Percentiles rank a stretch among this genome's conserved stretches.
These are phyloP conservation scores for Argya squamiceps DNA, from an alignment of 2,797 vertebrate genomes.

Conservation along the genomic window DNA sequence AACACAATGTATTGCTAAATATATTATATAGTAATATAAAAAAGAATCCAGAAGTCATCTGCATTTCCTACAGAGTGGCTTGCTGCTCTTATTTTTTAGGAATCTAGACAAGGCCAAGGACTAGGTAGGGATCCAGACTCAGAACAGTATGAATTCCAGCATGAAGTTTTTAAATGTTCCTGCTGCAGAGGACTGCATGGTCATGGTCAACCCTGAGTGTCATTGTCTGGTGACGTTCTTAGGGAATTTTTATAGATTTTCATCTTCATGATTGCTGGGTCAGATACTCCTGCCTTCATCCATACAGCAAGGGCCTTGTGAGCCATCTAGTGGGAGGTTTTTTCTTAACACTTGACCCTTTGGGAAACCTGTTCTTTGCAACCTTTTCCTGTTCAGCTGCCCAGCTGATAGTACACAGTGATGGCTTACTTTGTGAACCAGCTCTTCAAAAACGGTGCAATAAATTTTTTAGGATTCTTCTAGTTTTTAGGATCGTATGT, in stretches of 20 bases:
- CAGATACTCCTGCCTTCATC: not conserved
- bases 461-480: not conserved
- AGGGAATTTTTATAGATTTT: not conserved
- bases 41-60: not conserved
- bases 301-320: not conserved
- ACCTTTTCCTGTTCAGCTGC: not conserved
- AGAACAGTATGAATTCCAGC: not conserved
- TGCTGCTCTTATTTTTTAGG: rapidly evolving
- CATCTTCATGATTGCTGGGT: not conserved
- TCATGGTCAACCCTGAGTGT: not conserved
- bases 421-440: not conserved
- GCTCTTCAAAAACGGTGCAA: not conserved
- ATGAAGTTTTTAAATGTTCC: not conserved
- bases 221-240: not conserved
- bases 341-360: not conserved
- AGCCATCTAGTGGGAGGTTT: conserved; percentile 52
- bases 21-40: not conserved
- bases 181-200: not conserved
- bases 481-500: not conserved
- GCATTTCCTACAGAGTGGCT: not conserved
- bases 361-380: not conserved
- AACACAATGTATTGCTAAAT: not conserved
- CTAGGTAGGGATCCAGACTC: not conserved
- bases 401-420: not conserved
- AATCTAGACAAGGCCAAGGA: not conserved